Evolutionary conservation across 2,797 vertebrate genomes (phyloP), one percentile per base, ranked within the genome.

Genomic region (Acanthornis magna): DNA sequence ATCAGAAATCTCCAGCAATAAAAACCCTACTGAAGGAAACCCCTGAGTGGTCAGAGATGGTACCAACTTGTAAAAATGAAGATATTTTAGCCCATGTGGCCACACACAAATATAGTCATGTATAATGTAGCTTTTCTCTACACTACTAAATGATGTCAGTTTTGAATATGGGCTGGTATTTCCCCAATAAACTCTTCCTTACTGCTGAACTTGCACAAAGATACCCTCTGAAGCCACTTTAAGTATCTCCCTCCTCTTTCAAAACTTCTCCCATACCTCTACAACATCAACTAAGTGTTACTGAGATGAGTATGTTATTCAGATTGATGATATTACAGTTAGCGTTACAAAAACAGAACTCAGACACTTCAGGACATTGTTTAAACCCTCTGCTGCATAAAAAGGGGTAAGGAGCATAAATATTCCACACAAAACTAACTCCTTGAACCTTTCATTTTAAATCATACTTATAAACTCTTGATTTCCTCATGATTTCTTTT

Each of bases 401-500:
- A 76, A 85, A 65, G 5, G 17, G 29, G 30, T 45, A 70, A 66
- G 47, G 16, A 11, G 32, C 71, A 89, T 63, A 91, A 85, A 82
- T 71, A 78, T 57, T 73, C 63, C 9, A 67, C 23, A 77, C 63
- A 87, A 96, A 82, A 45, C 5, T 26, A 87, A 85, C 20, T 88
- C 70, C 55, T 85, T 85, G 63, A 94, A 89, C 55, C n/a, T 85
- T 66, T 91, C 4, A 40, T 93, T 93, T 85, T 47, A 71, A 91
- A 73, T 63, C 17, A 32, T 57, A 80, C 77, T 94, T 95, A 53
- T 19, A 70, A 95, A 96, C 43, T 92, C 90, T 89, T 92, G 13
- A 82, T 95, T 94, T 94, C 67, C 88, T 93, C 71, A 40, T 91
- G 77, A 96, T 96, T 95, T 94, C 92, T 87, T 92, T 93, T 96